Percentiles rank a stretch among this genome's conserved stretches.
phyloP scores from a whole-genome alignment of 1,140 invertebrate species.

The Pogonognathellus flavescens region DNA sequence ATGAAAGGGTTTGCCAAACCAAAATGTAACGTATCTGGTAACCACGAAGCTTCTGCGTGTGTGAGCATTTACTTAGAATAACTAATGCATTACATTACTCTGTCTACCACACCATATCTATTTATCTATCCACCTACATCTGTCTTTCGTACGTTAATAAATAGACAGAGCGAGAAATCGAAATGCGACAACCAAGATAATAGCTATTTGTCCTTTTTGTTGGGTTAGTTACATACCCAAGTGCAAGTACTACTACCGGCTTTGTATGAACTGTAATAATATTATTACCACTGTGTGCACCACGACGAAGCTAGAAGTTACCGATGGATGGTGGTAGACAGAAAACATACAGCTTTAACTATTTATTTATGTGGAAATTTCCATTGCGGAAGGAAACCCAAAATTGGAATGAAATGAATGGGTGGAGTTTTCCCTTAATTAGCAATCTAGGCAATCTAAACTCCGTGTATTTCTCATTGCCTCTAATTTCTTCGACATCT shows the following conservation, averaged over 20 bases:
- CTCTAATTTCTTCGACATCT: neutral
- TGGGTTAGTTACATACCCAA: neutral
- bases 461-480: neutral
- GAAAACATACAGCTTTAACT: neutral
- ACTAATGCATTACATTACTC: conserved; percentile 5
- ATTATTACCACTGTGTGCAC: too few relatives aligned
- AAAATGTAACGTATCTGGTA: conserved; percentile 18
- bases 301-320: neutral
- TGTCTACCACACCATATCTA: conserved; percentile 20
- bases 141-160: neutral
- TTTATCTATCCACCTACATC: conserved; percentile 7
- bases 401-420: conserved; percentile 26
- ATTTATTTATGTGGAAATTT: neutral
- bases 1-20: conserved; percentile 4
- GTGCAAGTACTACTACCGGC: neutral
- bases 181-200: conserved; percentile 27
- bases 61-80: too few relatives aligned
- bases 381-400: neutral
- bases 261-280: too few relatives aligned
- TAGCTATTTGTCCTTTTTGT: neutral
- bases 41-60: neutral
- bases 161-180: conserved; percentile 32
- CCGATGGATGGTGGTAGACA: neutral
- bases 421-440: conserved; percentile 42
- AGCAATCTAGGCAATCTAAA: conserved; percentile 22